phyloP scores from a whole-genome alignment of 2,888 invertebrate genomes.

The Agrilus cyanescens region DNA sequence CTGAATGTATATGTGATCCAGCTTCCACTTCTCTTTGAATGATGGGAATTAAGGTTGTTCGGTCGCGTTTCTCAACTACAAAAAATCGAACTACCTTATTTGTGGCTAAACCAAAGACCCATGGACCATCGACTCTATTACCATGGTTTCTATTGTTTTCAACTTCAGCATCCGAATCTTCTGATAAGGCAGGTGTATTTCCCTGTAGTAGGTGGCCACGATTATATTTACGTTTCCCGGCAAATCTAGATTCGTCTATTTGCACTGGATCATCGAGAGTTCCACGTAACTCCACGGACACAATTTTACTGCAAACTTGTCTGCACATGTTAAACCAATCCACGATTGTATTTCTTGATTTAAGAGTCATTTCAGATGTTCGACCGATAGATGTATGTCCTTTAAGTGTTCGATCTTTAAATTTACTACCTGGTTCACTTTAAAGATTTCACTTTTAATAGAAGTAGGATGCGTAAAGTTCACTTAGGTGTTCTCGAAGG shows the following conservation, averaged over 20 bases:
- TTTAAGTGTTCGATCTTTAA: not conserved
- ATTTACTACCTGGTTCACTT: no score
- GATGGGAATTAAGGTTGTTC: no score
- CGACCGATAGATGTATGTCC: not conserved
- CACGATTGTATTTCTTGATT: not conserved
- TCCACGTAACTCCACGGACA: not conserved
- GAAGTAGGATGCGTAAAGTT: not conserved
- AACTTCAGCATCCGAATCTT: slow-evolving; percentile 4
- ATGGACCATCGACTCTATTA: slow-evolving; percentile 2
- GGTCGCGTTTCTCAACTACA: slow-evolving; percentile 1
- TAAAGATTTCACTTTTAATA: not conserved
- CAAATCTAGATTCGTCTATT: slow-evolving; percentile 6
- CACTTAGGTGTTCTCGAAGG: not conserved
- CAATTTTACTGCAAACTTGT: slow-evolving; percentile 1
- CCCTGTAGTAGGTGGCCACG: not conserved
- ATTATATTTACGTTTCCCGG: slow-evolving; percentile 2
- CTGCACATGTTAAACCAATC: slow-evolving; percentile 2
- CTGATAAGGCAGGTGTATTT: not conserved
- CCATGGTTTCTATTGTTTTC: slow-evolving; percentile 2
- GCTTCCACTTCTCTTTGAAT: slow-evolving; percentile 3
- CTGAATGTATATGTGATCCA: slow-evolving; percentile 1
- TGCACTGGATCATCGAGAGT: slow-evolving; percentile 2
- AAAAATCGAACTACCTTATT: not conserved
- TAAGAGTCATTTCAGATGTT: not conserved
- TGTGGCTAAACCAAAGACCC: not conserved